Percentiles rank a stretch among this genome's conserved stretches.
Conservation (phyloP, 2,797 vertebrate genomes). For the Brachymystax lenok region DNA sequence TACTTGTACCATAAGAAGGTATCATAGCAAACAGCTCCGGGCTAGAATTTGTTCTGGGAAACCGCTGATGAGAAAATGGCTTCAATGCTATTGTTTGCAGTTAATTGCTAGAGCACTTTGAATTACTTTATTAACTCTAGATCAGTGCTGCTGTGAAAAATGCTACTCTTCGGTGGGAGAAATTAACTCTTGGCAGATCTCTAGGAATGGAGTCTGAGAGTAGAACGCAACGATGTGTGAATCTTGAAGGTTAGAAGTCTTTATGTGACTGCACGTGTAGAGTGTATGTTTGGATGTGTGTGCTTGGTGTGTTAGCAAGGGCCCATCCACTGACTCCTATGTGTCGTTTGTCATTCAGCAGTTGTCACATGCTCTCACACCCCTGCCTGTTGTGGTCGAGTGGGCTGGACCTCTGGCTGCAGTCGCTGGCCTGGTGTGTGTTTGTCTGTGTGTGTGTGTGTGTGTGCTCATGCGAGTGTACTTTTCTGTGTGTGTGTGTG, state of each 20-base stretch:
- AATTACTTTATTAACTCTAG: conserved; percentile 37
- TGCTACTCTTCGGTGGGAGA: conserved; percentile 30
- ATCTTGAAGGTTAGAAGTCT: no score
- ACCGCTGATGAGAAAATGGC: conserved; percentile 23
- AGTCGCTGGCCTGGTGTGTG: background rate
- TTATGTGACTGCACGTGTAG: no score
- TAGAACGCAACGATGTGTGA: background rate
- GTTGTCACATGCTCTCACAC: conserved; percentile 11
- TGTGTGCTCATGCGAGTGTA: background rate
- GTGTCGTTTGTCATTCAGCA: conserved; percentile 25
- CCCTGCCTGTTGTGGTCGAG: conserved; percentile 7
- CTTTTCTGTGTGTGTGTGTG: background rate
- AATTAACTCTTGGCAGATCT: conserved; percentile 25
- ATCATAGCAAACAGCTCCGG: background rate
- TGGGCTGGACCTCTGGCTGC: background rate
- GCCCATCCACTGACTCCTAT: background rate
- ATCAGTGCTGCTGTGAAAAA: conserved; percentile 34
- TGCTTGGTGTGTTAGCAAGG: background rate
- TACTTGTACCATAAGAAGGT: background rate
- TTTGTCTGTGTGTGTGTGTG: background rate
- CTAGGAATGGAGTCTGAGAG: conserved; percentile 14
- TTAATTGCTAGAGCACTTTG: conserved; percentile 46
- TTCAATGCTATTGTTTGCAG: conserved; percentile 35
- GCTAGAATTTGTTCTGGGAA: conserved; percentile 30
- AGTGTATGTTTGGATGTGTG: background rate